Evolutionary conservation across 2,888 invertebrate genomes (phyloP).

Genomic region (Drosophila rellima): DNA sequence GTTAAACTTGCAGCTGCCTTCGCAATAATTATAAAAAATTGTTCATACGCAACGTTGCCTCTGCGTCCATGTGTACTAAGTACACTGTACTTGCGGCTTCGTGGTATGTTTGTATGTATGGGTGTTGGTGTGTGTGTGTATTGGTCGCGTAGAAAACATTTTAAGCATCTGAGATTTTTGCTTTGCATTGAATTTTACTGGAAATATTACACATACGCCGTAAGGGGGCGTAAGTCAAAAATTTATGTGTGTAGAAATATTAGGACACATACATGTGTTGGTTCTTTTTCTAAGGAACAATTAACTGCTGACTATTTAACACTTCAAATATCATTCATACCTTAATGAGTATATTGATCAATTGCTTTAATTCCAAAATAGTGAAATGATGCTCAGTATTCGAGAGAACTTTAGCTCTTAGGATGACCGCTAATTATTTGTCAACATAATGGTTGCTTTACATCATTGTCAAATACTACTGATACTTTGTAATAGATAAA

Average conservation of each 20-base stretch:
- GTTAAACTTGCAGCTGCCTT: slow-evolving; percentile 52
- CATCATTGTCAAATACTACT: too few species aligned
- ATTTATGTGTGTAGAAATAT: slow-evolving; percentile 15
- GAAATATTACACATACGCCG: slow-evolving; percentile 61
- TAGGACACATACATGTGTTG: not conserved
- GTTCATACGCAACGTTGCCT: slow-evolving; percentile 58
- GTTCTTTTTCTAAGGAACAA: not conserved
- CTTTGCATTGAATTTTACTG: slow-evolving; percentile 35
- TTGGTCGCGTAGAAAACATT: slow-evolving; percentile 15
- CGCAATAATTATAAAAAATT: slow-evolving; percentile 64
- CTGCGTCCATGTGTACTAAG: slow-evolving; percentile 7
- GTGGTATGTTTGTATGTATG: not conserved
- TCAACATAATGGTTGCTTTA: not conserved
- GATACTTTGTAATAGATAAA: too few species aligned
- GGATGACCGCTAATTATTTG: too few species aligned
- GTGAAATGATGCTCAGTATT: not conserved
- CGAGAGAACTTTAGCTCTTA: too few species aligned
- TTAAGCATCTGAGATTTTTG: slow-evolving; percentile 35
- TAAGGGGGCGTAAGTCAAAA: slow-evolving; percentile 24
- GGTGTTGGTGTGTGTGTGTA: slow-evolving; percentile 3
- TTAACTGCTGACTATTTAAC: too few species aligned
- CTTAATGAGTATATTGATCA: too few species aligned
- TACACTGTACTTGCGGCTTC: not conserved
- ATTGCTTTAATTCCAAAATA: too few species aligned
- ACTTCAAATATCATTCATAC: too few species aligned